Evolutionary conservation across 2,797 vertebrate genomes (phyloP).

Genomic region (Scolopax rusticola): DNA sequence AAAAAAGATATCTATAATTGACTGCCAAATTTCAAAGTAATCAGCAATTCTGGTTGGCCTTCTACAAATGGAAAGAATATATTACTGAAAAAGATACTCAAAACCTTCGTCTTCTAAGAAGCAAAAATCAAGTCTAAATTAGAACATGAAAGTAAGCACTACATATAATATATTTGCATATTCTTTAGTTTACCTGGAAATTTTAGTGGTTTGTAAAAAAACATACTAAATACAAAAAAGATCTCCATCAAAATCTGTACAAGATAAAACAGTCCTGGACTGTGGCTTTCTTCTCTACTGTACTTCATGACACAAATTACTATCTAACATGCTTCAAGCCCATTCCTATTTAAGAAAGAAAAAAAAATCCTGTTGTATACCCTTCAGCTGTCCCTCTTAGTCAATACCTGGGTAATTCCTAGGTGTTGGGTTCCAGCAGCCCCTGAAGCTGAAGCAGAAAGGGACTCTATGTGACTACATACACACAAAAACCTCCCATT

Average conservation of each 20-base stretch:
- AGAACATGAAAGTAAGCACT: neutral
- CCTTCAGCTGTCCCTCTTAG: neutral
- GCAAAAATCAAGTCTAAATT: neutral
- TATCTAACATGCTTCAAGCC: neutral
- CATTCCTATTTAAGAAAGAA: neutral
- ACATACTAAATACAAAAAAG: fast-evolving
- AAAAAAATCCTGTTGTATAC: neutral
- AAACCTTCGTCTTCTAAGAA: fast-evolving
- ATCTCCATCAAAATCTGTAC: neutral
- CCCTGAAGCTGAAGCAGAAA: neutral
- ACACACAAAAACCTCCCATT: neutral
- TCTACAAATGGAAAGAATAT: neutral
- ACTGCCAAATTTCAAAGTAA: neutral
- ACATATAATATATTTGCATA: neutral
- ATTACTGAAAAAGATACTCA: neutral
- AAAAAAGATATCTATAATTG: neutral
- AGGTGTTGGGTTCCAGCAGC: neutral
- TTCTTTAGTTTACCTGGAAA: neutral
- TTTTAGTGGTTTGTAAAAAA: neutral
- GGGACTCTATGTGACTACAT: too few species aligned
- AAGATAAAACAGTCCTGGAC: neutral
- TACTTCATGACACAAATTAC: neutral
- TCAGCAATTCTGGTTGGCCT: neutral
- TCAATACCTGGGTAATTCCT: neutral
- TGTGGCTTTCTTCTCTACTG: neutral